Base-by-base conservation (phyloP, 2,113 vertebrate species). In the Stigmatopora argus region DNA sequence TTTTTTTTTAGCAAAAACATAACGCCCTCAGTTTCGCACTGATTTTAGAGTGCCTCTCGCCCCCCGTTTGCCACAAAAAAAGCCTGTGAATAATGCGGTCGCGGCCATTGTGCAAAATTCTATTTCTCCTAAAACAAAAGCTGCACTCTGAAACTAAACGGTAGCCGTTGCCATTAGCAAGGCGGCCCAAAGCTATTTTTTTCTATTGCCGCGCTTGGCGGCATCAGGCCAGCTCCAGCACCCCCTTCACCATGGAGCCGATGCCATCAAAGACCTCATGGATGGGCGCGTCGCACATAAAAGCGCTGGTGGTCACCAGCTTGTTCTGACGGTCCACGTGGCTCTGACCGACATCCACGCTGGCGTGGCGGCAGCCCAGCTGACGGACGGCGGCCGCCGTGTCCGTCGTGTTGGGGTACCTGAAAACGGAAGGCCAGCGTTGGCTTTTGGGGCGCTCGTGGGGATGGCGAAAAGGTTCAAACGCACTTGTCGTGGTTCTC, bases 231-330 rank as follows among this genome's bases (percentile, higher is more conserved):
- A 90, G 79, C 69, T 90, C 87, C 52, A 93, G 83, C 74, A 92
- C 85, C 65, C 84, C 88, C 67, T 83, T 70, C 34, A 91, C 87
- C 91, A 93, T 92, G 45, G 77, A 78, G 67, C 92, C 90, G 18
- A 90, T 87, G 7, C 89, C 90, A 45, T 92, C 91, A 52, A 90
- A 92, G 21, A 92, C 86, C 77, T 93, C 87, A 65, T 87, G 90
- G 21, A 92, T 77, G 15, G 90, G 91, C 21, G 90, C 91, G 9
- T 86, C 73, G 77, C 91, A 93, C 93, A 91, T 91, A 85, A 93
- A 94, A n/a, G 89, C 85, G 14, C 83, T 83, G 18, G 87, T 93
- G 69, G 87, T 92, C 66, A 91, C 85, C 70, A 92, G 85, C 75
- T 91, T 91, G 82, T 92, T 91, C 62, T 90, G 82, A 60, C 79